Evolutionary conservation across 1,140 invertebrate species (phyloP).

Genomic region (Heliconius hewitsoni): DNA sequence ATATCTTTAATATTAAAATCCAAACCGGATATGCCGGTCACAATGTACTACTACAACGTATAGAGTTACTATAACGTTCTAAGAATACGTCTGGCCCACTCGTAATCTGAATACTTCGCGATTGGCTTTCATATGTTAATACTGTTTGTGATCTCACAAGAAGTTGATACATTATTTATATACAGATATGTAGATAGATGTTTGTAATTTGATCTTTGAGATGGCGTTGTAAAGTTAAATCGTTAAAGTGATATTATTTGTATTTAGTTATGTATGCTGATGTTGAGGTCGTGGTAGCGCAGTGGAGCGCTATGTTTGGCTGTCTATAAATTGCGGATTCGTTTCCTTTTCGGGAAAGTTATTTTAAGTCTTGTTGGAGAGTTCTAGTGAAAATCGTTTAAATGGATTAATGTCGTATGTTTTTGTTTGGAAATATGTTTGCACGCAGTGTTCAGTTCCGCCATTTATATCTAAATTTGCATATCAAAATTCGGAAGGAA

Average conservation of each 20-base stretch:
- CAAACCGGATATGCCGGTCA: slow-evolving; percentile 3
- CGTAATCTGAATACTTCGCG: slow-evolving; percentile 15
- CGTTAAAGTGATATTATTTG: not conserved
- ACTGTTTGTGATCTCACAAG: slow-evolving; percentile 11
- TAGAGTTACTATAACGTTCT: slow-evolving; percentile 13
- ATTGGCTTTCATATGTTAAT: slow-evolving; percentile 21
- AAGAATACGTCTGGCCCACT: slow-evolving; percentile 8
- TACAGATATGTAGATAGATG: not conserved
- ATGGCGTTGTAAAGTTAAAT: not conserved
- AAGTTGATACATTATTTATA: slow-evolving; percentile 11
- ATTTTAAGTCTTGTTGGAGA: too few species aligned
- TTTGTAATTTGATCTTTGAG: not conserved
- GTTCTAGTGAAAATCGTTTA: too few species aligned
- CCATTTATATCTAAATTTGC: too few species aligned
- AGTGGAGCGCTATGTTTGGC: too few species aligned
- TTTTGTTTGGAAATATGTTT: too few species aligned
- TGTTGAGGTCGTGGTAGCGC: too few species aligned
- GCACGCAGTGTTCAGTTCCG: too few species aligned
- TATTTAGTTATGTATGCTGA: too few species aligned
- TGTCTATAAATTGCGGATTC: too few species aligned
- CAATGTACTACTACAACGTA: slow-evolving; percentile 9
- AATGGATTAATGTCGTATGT: too few species aligned
- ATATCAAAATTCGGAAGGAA: too few species aligned
- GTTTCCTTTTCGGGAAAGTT: too few species aligned
- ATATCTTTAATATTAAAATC: slow-evolving; percentile 14